These are phyloP conservation scores for Asarcornis scutulata DNA, from an alignment of 2,113 vertebrate species.

Conservation along the genomic window DNA sequence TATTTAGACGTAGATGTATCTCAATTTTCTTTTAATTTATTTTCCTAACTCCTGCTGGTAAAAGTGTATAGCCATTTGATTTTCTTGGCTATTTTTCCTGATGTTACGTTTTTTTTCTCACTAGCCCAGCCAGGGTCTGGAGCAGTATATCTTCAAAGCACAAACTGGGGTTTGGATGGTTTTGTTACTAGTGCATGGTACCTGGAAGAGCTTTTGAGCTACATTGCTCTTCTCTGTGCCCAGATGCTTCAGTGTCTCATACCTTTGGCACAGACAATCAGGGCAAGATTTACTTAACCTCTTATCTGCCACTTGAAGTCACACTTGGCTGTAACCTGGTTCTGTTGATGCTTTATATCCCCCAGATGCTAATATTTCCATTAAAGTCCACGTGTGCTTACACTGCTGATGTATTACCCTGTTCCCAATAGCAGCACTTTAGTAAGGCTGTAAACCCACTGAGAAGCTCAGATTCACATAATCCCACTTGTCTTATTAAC, in stretches of 20 bases:
- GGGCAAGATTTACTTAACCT: not conserved
- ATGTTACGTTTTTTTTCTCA: not conserved
- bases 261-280: not conserved
- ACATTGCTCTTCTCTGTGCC: not conserved
- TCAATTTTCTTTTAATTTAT: not conserved
- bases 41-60: not conserved
- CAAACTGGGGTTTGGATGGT: not conserved
- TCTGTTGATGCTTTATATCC: not conserved
- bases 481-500: not conserved
- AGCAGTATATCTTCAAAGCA: not conserved
- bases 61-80: not conserved
- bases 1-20: not conserved
- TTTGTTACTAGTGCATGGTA: not conserved
- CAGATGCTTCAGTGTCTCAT: not conserved
- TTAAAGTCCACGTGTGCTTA: not conserved
- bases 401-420: not conserved
- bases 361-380: not conserved
- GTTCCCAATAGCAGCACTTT: not conserved
- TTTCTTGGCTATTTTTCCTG: no score
- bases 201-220: not conserved
- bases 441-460: not conserved
- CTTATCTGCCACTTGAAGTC: not conserved
- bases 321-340: not conserved
- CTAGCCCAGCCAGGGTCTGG: not conserved
- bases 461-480: not conserved